Evolutionary conservation across 2,888 invertebrate genomes (phyloP).

Genomic region (Teleiodes luculella): DNA sequence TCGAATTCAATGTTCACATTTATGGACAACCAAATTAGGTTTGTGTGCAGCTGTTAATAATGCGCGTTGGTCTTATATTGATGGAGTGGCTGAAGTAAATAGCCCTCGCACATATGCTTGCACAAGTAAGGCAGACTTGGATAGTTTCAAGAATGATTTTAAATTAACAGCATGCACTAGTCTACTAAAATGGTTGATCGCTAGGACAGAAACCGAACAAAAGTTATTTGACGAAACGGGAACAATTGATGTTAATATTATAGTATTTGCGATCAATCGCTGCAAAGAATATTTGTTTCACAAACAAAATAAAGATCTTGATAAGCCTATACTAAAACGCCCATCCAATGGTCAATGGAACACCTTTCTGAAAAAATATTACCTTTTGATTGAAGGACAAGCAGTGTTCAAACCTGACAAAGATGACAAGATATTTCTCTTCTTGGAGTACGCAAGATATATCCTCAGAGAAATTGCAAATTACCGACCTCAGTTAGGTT

Average conservation of each 20-base stretch:
- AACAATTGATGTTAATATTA: constrained; percentile 71
- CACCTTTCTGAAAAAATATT: constrained; percentile 82
- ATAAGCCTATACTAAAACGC: constrained; percentile 49
- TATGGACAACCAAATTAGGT: constrained; percentile 69
- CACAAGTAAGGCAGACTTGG: constrained; percentile 74
- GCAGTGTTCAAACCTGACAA: constrained; percentile 67
- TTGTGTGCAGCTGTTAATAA: constrained; percentile 77
- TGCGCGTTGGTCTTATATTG: constrained; percentile 81
- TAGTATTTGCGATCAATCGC: constrained; percentile 85
- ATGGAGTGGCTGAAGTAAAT: constrained; percentile 80
- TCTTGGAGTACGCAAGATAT: constrained; percentile 68
- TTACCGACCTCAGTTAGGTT: constrained; percentile 80
- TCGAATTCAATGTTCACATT: constrained; percentile 32
- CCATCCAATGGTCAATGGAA: constrained; percentile 81
- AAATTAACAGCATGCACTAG: constrained; percentile 88
- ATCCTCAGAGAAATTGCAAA: constrained; percentile 78
- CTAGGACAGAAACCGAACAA: constrained; percentile 54
- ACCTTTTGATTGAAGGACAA: constrained; percentile 79
- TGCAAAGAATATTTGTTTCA: constrained; percentile 81
- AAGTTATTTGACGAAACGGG: constrained; percentile 74
- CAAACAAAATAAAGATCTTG: constrained; percentile 82
- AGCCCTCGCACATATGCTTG: constrained; percentile 86
- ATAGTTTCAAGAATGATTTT: constrained; percentile 84
- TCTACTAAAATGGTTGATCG: constrained; percentile 80
- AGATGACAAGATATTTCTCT: constrained; percentile 51